Base-by-base conservation (phyloP, 2,797 vertebrate genomes). In the Siniperca obscura region DNA sequence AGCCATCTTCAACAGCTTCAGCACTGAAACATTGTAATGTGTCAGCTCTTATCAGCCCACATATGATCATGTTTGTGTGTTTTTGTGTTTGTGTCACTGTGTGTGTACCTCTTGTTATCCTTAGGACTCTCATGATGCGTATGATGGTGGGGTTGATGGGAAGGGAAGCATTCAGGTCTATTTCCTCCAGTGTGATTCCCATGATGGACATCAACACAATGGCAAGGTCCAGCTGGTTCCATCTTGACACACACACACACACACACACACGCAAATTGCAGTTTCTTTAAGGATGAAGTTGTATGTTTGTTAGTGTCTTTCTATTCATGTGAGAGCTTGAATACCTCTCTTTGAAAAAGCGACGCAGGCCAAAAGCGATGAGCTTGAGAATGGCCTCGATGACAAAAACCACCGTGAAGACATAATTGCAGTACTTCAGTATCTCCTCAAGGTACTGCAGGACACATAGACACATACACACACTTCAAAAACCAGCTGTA, bases 61-160 rank as follows among this genome's bases (percentile, higher is more conserved):
- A 48, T 21, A 22, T 22, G 7, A 30, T 14, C 0, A 0, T 34
- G 5, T 6, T 65, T 71, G 44, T 52, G 0, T 30, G 56, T 52
- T 62, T 53, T 0, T 34, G 56, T 80, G 73, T 74, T 65, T 82
- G 82, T 75, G 85, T 79, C 19, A 75, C 12, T 38, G 13, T 56
- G 73, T 34, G 67, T 52, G 70, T 85, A 98, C 98, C 98, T 91
- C 98, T 94, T 56, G 98, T 97, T 7, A 99, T 99, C 72, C 98
- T 95, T 62, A 99, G 95, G 70, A 99, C 98, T 12, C 98, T 94
- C 98, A 99, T 99, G 90, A 98, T 99, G 74, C 98, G 97, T 85
- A 99, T 99, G 90, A 99, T 99, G 59, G 98, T 99, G 77, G 98
- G 98, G 76, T 99, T 99, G 94, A 99, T 98, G 88, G 98, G 98